phyloP scores from a whole-genome alignment of 2,797 vertebrate species.

The Sebastiscus tertius region DNA sequence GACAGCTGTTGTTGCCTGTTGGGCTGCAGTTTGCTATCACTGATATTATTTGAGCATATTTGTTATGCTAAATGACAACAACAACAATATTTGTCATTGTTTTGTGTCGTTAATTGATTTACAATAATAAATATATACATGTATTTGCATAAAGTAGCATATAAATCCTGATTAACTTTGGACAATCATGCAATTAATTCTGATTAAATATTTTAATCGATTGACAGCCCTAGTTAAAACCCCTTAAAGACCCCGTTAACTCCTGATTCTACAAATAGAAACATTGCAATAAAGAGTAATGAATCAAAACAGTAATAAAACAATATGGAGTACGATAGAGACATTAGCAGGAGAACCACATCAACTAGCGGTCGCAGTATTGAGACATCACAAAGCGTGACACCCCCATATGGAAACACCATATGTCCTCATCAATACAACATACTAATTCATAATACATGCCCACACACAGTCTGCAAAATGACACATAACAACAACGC shows the following conservation, averaged over 20 bases:
- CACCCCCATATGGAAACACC: constrained; percentile 75
- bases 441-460: constrained; percentile 76
- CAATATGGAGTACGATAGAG: background rate
- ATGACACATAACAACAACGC: constrained; percentile 6
- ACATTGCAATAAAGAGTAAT: background rate
- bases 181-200: too few relatives aligned
- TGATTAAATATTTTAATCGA: too few relatives aligned
- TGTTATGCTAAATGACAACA: too few relatives aligned
- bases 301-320: background rate
- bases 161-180: too few relatives aligned
- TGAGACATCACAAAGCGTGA: constrained; percentile 57
- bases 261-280: background rate
- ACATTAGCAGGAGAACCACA: background rate
- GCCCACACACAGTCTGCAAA: constrained; percentile 49
- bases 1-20: too few relatives aligned
- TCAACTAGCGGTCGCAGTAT: constrained; percentile 12
- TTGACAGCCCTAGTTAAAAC: too few relatives aligned
- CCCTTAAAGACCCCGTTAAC: background rate
- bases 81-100: too few relatives aligned
- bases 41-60: too few relatives aligned
- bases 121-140: too few relatives aligned
- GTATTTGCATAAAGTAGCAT: too few relatives aligned
- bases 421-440: constrained; percentile 80
- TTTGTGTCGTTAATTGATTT: too few relatives aligned
- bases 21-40: too few relatives aligned